Percentiles rank a stretch among this genome's conserved stretches.
phyloP scores from a whole-genome alignment of 2,888 invertebrate genomes.

The Germaria angustata region DNA sequence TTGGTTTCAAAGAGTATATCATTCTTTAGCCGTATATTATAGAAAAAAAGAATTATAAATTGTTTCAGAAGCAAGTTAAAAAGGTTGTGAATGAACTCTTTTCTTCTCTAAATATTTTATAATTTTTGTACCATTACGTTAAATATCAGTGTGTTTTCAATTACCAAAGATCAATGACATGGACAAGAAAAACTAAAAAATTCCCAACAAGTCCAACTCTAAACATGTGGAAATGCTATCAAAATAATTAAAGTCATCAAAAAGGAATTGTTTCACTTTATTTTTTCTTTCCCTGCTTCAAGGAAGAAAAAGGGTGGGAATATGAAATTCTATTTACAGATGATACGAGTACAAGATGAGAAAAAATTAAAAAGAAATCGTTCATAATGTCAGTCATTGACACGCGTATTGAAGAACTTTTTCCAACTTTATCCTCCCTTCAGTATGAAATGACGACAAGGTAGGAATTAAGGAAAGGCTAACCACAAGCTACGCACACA shows the following conservation, averaged over 20 bases:
- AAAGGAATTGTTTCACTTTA: conserved; percentile 52
- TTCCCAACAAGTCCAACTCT: conserved; percentile 40
- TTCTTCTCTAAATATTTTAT: no score
- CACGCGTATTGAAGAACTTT: conserved; percentile 44
- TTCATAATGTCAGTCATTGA: conserved; percentile 60
- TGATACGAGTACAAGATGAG: conserved; percentile 28
- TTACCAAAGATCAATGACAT: background rate
- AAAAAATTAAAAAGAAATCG: conserved; percentile 30
- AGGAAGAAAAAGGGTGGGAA: conserved; percentile 24
- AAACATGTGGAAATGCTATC: conserved; percentile 69
- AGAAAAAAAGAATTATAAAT: no score
- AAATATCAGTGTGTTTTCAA: background rate
- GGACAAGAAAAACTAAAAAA: background rate
- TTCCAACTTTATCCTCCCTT: background rate
- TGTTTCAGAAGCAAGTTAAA: no score
- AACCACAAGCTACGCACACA: conserved; percentile 46
- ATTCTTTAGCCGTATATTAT: no score
- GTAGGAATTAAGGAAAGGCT: conserved; percentile 13
- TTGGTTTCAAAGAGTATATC: no score
- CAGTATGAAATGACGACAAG: background rate
- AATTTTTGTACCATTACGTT: background rate
- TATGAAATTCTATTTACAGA: conserved; percentile 43
- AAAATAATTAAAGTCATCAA: conserved; percentile 78
- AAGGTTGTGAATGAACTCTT: no score
- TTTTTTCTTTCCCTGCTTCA: background rate